Base-by-base conservation (phyloP, 2,113 vertebrate genomes). In the Bettongia penicillata region DNA sequence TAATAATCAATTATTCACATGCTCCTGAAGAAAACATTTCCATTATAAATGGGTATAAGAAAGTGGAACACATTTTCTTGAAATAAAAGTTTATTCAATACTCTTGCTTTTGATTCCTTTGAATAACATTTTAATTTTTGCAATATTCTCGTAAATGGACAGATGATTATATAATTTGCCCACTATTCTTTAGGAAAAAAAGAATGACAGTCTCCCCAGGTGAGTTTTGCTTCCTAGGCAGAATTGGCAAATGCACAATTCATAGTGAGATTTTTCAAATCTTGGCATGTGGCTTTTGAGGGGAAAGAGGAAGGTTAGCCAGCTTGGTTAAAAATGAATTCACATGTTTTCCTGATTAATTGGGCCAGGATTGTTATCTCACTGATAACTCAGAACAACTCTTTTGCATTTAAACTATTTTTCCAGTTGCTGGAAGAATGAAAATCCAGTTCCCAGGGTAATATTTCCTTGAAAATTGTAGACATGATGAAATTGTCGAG, bases 51-150 rank as follows among this genome's bases (percentile, higher is more conserved):
- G 90, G 26, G 28, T 91, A 23, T 12, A 61, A 89, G 89, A 31
- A 89, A 84, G 31, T 51, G 9, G 25, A 37, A 49, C 31, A 50
- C 26, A 91, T 51, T 91, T 77, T 53, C 26, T 94, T 53, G n/a
- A 94, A 91, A 25, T 26, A 84, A 3, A n/a, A 16, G 4, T 50
- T 52, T 89, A 94, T 53, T 91, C 47, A 48, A 37, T 49, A 93
- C 51, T 37, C 10, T n/a, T 22, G 37, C 25, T 61, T 22, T 53
- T 91, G 28, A 19, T 94, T 91, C 28, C 14, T 53, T 5, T 77
- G 51, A 94, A 53, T 25, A 55, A 43, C n/a, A 89, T 89, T 91
- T 84, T 53, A 91, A 53, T 68, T 91, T 94, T 94, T 94, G 31
- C n/a, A 91, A 50, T 94, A 89, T 19, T 84, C 68, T 47, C 53